Base-by-base conservation (phyloP, 2,888 invertebrate species). In the Ditula angustiorana region DNA sequence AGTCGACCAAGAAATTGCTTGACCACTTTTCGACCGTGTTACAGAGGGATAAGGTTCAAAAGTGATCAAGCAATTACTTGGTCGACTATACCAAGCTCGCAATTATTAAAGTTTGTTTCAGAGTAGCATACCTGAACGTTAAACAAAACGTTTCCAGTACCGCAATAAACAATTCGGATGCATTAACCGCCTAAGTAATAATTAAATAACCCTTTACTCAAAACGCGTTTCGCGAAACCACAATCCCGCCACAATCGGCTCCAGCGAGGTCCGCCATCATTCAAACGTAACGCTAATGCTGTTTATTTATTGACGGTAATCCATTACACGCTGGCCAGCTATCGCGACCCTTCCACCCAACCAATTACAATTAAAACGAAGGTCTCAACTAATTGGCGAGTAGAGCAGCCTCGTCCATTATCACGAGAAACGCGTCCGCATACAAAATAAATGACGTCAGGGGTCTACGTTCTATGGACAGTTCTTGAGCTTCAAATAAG, bases 261-360 rank as follows among this genome's bases (percentile, higher is more conserved):
- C 79, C 83, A 82, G 82, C 78, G 78, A 81, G 81, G 71, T 79
- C 75, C 69, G 46, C 79, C 80, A 80, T 81, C 79, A 78, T 78
- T 82, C 82, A 82, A 74, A 76, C 78, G 77, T 81, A 80, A 83
- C 73, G 71, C 79, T 82, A 82, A 87, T 84, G 79, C 83, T 82
- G 80, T 82, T 88, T 87, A 88, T 90, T 88, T 87, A 89, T 88
- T 87, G 82, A 86, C 74, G 80, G 76, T 87, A 86, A 88, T 89
- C 87, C 81, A 83, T 88, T 82, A 83, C 74, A 73, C 73, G 68
- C 67, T 66, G 72, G 73, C 82, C 81, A 76, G 24, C 13, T 19
- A 60, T 37, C 21, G 49, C 75, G 74, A 77, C 57, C 81, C 61
- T 24, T 63, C 19, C 56, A 62, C 24, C 37, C 28, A 35, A 55